Conservation (phyloP, 2,797 vertebrate species). For the Todus mexicanus region DNA sequence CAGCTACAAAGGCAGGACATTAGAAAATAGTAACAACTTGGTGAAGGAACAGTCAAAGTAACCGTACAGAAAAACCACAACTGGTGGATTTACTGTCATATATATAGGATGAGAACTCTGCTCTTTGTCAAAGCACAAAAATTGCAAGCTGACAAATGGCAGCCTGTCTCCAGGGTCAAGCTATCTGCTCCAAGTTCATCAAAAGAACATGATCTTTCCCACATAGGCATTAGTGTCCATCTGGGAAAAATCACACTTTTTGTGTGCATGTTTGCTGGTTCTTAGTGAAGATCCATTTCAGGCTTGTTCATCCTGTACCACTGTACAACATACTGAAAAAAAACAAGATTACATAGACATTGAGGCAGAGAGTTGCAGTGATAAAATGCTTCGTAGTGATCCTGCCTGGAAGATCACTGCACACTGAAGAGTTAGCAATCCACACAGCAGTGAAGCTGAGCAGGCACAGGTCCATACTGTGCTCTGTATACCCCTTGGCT, state of each 20-base stretch:
- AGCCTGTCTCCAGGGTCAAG: background rate
- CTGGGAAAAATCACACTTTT: background rate
- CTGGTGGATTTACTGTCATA: background rate
- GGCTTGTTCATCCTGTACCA: background rate
- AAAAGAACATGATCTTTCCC: background rate
- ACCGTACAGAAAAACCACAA: background rate
- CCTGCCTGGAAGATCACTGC: background rate
- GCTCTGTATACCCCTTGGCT: fast-evolving
- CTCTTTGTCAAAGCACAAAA: background rate
- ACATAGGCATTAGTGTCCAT: background rate
- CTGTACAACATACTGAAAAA: background rate
- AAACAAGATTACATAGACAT: background rate
- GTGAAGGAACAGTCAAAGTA: background rate
- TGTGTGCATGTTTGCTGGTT: background rate
- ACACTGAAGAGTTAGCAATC: background rate
- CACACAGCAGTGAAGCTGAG: background rate
- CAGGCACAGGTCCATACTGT: background rate
- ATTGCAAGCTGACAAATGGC: background rate
- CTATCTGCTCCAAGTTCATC: background rate
- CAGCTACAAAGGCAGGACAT: background rate
- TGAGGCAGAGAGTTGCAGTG: background rate
- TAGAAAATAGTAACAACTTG: background rate
- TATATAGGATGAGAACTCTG: background rate
- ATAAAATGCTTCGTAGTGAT: background rate
- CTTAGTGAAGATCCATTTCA: background rate